These are phyloP conservation scores for Threskiornis aethiopicus DNA, from an alignment of 2,797 vertebrate species.

Conservation along the genomic window DNA sequence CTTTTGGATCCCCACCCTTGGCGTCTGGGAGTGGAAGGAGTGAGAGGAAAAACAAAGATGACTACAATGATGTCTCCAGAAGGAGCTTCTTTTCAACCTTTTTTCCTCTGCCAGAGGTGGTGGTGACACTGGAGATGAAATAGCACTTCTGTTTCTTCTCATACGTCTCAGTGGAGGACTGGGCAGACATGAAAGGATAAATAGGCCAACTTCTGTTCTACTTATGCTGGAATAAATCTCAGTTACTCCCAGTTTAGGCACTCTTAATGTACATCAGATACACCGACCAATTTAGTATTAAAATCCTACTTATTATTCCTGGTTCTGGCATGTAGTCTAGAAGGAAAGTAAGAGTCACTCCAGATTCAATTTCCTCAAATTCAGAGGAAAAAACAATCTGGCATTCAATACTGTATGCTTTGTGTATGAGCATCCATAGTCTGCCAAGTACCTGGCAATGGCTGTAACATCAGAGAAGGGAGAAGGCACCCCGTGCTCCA, in stretches of 20 bases:
- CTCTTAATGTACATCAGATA: neutral
- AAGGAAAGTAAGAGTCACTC: neutral
- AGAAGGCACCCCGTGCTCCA: neutral
- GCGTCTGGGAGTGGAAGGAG: neutral
- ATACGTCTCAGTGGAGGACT: neutral
- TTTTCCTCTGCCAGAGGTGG: neutral
- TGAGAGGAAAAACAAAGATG: neutral
- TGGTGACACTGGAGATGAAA: neutral
- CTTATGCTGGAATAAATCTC: neutral
- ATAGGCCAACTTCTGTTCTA: neutral
- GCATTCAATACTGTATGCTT: neutral
- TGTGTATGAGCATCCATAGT: neutral
- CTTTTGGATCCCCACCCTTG: neutral
- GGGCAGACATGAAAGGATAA: neutral
- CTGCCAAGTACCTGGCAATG: neutral
- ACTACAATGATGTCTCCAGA: neutral
- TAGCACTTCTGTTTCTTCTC: neutral
- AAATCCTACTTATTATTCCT: neutral
- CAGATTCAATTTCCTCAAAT: neutral
- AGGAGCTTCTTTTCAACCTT: neutral
- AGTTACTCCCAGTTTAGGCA: neutral
- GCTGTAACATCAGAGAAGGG: neutral
- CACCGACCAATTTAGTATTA: neutral
- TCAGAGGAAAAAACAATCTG: neutral
- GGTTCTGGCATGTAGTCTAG: neutral